Percentiles rank a stretch among this genome's conserved stretches.
phyloP scores from a whole-genome alignment of 2,888 invertebrate genomes.

The Eilema caniola region DNA sequence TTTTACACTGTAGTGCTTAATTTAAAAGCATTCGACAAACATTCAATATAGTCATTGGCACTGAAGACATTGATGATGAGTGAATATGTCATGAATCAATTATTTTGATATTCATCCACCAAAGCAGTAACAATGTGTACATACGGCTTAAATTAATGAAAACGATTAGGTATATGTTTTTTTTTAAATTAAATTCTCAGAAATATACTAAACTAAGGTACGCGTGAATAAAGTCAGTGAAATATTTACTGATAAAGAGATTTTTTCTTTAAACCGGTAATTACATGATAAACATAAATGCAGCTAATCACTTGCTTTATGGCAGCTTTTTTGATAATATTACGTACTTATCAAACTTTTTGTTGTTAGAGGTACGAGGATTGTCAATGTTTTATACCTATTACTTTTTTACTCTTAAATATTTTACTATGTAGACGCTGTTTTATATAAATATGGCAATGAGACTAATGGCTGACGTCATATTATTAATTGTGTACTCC shows the following conservation, averaged over 20 bases:
- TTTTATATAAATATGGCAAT: no score
- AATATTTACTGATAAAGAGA: neutral
- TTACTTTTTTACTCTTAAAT: neutral
- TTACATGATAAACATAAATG: no score
- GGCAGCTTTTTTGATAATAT: no score
- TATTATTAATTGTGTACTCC: no score
- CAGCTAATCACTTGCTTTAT: no score
- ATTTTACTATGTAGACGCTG: neutral
- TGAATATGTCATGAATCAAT: neutral
- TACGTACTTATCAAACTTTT: neutral
- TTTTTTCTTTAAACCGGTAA: no score
- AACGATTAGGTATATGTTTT: neutral
- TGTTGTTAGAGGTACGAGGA: neutral
- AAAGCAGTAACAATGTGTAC: neutral
- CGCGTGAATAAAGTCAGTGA: neutral
- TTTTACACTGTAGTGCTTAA: no score
- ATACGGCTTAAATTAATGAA: neutral
- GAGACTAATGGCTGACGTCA: no score
- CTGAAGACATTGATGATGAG: no score
- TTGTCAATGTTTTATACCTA: no score
- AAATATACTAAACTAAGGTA: neutral
- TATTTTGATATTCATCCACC: neutral
- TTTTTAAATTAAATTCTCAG: neutral
- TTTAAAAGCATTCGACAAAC: neutral
- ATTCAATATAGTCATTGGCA: neutral